These are phyloP conservation scores for Clarias fuscus DNA, from an alignment of 2,797 vertebrate genomes.

Conservation along the genomic window DNA sequence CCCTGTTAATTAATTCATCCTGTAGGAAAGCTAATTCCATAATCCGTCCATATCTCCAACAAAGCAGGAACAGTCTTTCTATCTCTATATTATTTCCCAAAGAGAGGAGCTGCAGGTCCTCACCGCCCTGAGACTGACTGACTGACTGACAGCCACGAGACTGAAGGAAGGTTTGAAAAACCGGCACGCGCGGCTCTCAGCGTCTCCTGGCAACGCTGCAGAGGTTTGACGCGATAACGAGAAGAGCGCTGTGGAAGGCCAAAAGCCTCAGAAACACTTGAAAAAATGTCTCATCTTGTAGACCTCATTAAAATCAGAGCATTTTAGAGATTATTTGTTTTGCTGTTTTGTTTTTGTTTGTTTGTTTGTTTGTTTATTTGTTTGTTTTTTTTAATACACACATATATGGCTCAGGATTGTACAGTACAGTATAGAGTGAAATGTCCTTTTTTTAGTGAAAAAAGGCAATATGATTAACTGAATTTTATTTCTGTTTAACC, in stretches of 20 bases:
- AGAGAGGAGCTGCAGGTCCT: neutral
- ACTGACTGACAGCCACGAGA: neutral
- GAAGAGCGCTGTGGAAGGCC: slow-evolving; percentile 46
- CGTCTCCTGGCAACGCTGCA: slow-evolving; percentile 75
- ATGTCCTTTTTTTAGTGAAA: too few relatives aligned
- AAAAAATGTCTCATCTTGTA: too few relatives aligned
- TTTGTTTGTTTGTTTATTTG: too few relatives aligned
- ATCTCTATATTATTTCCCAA: neutral
- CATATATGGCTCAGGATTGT: too few relatives aligned
- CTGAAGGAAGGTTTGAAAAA: slow-evolving; percentile 6
- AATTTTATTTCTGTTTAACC: too few relatives aligned
- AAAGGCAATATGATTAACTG: too few relatives aligned
- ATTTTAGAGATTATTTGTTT: too few relatives aligned
- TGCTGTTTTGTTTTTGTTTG: too few relatives aligned
- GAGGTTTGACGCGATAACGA: slow-evolving; percentile 68
- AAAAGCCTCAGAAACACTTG: neutral
- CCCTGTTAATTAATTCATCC: neutral
- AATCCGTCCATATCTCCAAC: neutral
- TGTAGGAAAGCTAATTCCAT: neutral
- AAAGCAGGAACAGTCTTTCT: neutral
- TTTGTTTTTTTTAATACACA: too few relatives aligned
- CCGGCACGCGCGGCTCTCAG: slow-evolving; percentile 38
- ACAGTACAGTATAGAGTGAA: too few relatives aligned
- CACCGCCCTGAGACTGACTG: neutral
- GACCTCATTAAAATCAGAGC: too few relatives aligned